A percentile compares a stretch with the other conserved stretches of the same genome.
phyloP scores from a whole-genome alignment of 30 jellyfish, hydroid and myxozoan species.

The Catostylus mosaicus region DNA sequence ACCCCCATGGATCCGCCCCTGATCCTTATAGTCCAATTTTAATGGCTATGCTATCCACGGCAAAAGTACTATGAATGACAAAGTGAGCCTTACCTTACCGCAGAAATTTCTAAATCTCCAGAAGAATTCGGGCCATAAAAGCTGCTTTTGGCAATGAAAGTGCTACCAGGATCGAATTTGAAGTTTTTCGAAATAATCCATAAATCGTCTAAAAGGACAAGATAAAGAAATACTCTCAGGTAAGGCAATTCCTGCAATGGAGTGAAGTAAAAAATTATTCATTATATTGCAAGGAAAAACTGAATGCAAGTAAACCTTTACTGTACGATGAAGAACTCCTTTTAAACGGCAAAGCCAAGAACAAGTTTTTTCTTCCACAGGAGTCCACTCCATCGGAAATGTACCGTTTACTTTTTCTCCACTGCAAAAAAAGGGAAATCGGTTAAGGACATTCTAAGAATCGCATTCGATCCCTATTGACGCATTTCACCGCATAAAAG shows the following conservation, averaged over 20 bases:
- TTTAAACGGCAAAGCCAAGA: constrained; percentile 58
- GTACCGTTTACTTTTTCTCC: not conserved
- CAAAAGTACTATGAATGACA: not conserved
- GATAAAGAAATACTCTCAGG: not conserved
- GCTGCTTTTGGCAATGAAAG: constrained; percentile 75
- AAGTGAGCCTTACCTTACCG: constrained; percentile 30
- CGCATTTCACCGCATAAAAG: not conserved
- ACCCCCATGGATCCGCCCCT: not conserved
- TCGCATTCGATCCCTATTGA: too few species aligned
- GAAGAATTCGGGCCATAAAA: constrained; percentile 81
- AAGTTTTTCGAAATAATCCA: constrained; percentile 73
- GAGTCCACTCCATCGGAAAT: not conserved
- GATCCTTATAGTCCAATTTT: not conserved
- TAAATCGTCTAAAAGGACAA: constrained; percentile 31
- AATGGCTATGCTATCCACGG: not conserved
- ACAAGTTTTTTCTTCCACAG: constrained; percentile 14
- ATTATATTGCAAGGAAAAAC: not conserved
- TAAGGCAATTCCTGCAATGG: not conserved
- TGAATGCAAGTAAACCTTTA: not conserved
- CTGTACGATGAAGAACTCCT: constrained; percentile 48
- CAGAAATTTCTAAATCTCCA: constrained; percentile 61
- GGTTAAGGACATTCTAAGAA: not conserved
- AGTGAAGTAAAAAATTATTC: not conserved
- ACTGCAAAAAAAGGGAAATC: not conserved
- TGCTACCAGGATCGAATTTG: constrained; percentile 25